These are phyloP conservation scores for Anas platyrhynchos DNA, from an alignment of 2,113 vertebrate species.

Conservation along the genomic window DNA sequence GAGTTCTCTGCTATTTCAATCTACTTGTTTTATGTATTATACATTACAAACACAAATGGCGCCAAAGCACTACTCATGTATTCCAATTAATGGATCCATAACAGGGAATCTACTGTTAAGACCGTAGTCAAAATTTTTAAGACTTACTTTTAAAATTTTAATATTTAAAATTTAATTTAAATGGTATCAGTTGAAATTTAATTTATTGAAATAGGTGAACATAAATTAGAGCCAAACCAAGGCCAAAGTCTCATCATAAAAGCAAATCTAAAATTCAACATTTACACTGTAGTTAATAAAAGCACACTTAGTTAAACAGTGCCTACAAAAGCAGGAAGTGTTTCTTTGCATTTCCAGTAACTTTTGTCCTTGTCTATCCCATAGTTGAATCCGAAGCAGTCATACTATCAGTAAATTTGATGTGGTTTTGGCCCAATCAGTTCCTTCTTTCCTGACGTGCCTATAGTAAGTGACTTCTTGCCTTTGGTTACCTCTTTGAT, in stretches of 20 bases:
- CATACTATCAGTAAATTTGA: neutral
- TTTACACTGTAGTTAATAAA: neutral
- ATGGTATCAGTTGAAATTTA: neutral
- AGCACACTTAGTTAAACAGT: neutral
- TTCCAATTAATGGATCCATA: neutral
- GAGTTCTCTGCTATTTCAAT: neutral
- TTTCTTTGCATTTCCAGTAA: neutral
- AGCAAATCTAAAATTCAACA: neutral
- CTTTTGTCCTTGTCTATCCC: neutral
- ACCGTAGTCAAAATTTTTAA: neutral
- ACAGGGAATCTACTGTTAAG: neutral
- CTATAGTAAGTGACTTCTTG: neutral
- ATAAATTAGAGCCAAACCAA: neutral
- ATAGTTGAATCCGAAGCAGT: neutral
- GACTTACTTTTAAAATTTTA: neutral
- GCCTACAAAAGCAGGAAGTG: neutral
- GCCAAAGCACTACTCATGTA: neutral
- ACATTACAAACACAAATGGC: neutral
- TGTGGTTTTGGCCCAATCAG: neutral
- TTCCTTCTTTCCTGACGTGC: neutral
- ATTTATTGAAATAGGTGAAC: neutral
- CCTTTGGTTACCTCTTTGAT: neutral
- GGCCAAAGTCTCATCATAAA: neutral
- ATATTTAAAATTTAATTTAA: neutral
- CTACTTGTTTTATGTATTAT: neutral